Conservation (phyloP, 1,140 invertebrate genomes). For the Meloidogyne exigua region DNA sequence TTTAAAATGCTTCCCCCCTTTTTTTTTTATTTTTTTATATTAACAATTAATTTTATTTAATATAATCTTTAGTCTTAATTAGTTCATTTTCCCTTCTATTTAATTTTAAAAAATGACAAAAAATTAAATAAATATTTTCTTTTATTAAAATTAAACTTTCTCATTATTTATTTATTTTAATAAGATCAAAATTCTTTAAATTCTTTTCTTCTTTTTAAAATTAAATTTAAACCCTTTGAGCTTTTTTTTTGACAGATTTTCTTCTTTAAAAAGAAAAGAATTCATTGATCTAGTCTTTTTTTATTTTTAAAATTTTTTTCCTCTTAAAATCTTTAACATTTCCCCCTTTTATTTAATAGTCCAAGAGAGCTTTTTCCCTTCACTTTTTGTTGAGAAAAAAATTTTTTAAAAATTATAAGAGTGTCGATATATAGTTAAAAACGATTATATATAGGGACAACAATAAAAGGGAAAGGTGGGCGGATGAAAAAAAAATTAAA, state of each 20-base stretch:
- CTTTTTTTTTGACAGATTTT: too few relatives aligned
- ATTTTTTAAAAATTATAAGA: background rate
- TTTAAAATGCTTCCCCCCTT: too few relatives aligned
- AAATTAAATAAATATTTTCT: too few relatives aligned
- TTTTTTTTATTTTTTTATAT: too few relatives aligned
- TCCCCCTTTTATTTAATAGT: background rate
- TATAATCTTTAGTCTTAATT: too few relatives aligned
- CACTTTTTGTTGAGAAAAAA: background rate
- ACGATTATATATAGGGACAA: background rate
- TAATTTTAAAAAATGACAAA: background rate
- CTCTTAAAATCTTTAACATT: background rate
- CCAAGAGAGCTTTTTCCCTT: background rate
- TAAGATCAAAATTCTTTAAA: too few relatives aligned
- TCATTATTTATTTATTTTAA: too few relatives aligned
- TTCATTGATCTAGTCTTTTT: background rate
- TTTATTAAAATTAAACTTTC: too few relatives aligned
- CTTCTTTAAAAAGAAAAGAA: background rate
- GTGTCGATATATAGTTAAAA: conserved; percentile 2
- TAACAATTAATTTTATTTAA: too few relatives aligned
- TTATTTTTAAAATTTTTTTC: background rate
- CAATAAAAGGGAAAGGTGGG: background rate
- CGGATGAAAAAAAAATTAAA: background rate
- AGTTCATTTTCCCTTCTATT: too few relatives aligned
- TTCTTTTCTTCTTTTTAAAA: too few relatives aligned
- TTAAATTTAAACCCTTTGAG: too few relatives aligned